Conservation (phyloP, 2,888 invertebrate genomes). For the Amphimallon solstitiale region DNA sequence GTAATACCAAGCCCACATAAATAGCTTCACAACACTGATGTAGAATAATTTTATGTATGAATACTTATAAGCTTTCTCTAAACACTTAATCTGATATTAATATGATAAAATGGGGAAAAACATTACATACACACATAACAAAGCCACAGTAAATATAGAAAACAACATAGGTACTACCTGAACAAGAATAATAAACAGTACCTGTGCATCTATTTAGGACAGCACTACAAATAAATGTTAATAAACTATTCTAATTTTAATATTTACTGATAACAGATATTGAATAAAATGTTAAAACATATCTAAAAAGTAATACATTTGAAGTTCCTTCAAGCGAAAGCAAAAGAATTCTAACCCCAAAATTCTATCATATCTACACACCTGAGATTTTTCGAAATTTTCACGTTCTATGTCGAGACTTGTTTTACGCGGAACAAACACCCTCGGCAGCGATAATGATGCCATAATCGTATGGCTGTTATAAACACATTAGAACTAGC, state of each 20-base stretch:
- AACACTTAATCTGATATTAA: conserved; percentile 19
- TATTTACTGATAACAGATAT: too few relatives aligned
- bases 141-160: neutral
- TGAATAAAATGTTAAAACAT: too few relatives aligned
- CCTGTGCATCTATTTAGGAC: neutral
- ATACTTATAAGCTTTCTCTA: conserved; percentile 17
- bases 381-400: conserved; percentile 86
- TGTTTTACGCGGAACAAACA: conserved; percentile 78
- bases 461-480: conserved; percentile 66
- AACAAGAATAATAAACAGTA: conserved; percentile 1
- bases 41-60: conserved; percentile 1
- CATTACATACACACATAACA: too few relatives aligned
- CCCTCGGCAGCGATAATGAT: conserved; percentile 76
- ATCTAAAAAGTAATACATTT: too few relatives aligned
- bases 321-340: too few relatives aligned
- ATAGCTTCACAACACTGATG: neutral
- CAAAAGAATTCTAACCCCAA: conserved; percentile 9
- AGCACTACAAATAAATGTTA: neutral
- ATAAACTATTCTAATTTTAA: too few relatives aligned
- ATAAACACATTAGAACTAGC: conserved; percentile 31
- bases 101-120: conserved; percentile 9
- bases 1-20: conserved; percentile 5
- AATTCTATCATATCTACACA: conserved; percentile 57
- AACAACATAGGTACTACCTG: neutral
- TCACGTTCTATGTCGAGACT: conserved; percentile 82